These are phyloP conservation scores for Temnothorax nylanderi DNA, from an alignment of 1,140 invertebrate genomes.

Conservation along the genomic window DNA sequence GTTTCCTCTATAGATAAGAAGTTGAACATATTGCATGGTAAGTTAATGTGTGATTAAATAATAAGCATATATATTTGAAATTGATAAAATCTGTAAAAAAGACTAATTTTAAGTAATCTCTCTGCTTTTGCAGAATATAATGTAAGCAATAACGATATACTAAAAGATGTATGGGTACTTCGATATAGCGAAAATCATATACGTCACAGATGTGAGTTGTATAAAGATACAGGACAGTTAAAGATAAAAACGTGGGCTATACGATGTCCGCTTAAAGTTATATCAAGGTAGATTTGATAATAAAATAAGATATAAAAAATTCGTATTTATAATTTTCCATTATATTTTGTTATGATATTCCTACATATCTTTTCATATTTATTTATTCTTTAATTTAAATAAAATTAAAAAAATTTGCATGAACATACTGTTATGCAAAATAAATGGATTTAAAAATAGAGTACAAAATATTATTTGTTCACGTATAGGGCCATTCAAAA, in stretches of 20 bases:
- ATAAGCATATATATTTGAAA: neutral
- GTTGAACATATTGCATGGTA: conserved; percentile 30
- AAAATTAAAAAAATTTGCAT: neutral
- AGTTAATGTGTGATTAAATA: neutral
- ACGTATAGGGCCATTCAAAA: conserved; percentile 5
- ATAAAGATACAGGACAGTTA: conserved; percentile 12
- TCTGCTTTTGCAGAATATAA: conserved; percentile 21
- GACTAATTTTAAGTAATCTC: neutral
- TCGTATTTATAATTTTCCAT: neutral
- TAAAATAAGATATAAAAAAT: neutral
- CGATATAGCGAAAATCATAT: conserved; percentile 46
- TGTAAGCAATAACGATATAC: conserved; percentile 4
- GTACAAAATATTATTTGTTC: neutral
- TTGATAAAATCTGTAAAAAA: neutral
- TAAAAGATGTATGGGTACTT: conserved; percentile 38
- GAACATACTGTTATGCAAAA: neutral
- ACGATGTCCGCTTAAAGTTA: conserved; percentile 32
- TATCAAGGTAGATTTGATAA: conserved; percentile 2
- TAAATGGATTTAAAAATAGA: neutral
- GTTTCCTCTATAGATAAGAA: conserved; percentile 31
- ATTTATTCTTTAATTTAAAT: neutral
- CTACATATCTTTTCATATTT: neutral
- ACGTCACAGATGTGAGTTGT: conserved; percentile 45
- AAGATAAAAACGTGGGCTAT: conserved; percentile 34
- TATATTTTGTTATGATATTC: neutral